A percentile compares a stretch with the other conserved stretches of the same genome.
Conservation (phyloP, 2,797 vertebrate genomes). For the Arctocebus calabarensis region DNA sequence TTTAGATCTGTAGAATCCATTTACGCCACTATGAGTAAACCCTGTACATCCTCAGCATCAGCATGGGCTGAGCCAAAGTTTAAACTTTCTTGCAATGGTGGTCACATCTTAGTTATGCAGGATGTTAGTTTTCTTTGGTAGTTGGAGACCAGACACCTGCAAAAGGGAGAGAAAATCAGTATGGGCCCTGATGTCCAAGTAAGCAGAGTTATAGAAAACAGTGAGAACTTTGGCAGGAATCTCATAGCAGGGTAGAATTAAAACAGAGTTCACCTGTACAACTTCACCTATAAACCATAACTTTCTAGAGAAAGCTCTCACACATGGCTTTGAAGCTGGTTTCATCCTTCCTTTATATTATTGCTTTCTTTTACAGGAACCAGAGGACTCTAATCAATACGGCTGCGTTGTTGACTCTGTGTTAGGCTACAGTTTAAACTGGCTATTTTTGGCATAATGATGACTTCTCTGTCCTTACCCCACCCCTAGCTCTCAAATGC, state of each 20-base stretch:
- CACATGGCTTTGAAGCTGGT: neutral
- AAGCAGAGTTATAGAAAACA: neutral
- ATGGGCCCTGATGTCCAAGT: slow-evolving; percentile 13
- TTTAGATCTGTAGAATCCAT: neutral
- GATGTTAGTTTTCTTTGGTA: neutral
- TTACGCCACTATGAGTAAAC: neutral
- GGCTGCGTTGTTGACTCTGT: neutral
- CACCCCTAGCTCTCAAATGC: neutral
- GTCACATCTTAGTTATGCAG: neutral
- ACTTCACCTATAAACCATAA: neutral
- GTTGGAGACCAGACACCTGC: neutral
- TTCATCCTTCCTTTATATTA: neutral
- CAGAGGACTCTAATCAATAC: neutral
- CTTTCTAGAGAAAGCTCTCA: slow-evolving; percentile 43
- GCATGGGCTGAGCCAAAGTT: neutral
- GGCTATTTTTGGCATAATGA: neutral
- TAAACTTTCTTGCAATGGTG: neutral
- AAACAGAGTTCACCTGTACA: neutral
- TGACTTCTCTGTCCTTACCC: neutral
- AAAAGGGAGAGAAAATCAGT: slow-evolving; percentile 47
- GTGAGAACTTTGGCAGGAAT: slow-evolving; percentile 14
- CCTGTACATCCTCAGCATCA: neutral
- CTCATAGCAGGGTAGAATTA: slow-evolving; percentile 25
- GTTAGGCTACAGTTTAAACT: neutral
- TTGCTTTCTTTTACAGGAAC: neutral